Conservation (phyloP, 2,888 invertebrate genomes). For the Lasioglossum lativentre region DNA sequence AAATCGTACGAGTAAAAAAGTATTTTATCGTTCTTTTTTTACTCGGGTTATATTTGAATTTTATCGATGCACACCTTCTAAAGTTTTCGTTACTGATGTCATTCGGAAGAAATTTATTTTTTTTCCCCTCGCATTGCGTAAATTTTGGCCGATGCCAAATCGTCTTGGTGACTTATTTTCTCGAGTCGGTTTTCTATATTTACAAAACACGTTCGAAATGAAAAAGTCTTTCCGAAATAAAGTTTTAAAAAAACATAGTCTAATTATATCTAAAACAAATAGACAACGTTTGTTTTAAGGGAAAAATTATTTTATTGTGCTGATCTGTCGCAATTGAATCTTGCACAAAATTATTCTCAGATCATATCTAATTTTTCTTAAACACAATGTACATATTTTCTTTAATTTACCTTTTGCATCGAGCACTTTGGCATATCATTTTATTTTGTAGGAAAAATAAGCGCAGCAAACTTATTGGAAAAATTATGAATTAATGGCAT, state of each 20-base stretch:
- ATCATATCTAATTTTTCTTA: not conserved
- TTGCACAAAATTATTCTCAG: not conserved
- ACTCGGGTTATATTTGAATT: constrained; percentile 13
- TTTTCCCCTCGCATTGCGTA: constrained; percentile 21
- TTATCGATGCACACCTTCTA: not conserved
- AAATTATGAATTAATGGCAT: too few species aligned
- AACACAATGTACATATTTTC: not conserved
- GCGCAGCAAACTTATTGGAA: not conserved
- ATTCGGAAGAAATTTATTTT: constrained; percentile 22
- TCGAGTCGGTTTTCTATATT: constrained; percentile 7
- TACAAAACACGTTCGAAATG: not conserved
- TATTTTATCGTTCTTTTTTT: not conserved
- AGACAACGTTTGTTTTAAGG: not conserved
- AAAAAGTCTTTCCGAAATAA: not conserved
- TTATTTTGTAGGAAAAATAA: not conserved
- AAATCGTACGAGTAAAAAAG: not conserved
- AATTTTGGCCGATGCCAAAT: constrained; percentile 26
- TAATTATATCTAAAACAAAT: not conserved
- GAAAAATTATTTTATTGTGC: too few species aligned
- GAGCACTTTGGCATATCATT: too few species aligned
- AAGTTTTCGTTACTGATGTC: not conserved
- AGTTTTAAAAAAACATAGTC: not conserved
- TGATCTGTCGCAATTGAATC: too few species aligned
- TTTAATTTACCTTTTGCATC: not conserved
- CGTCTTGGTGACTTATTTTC: not conserved